These are phyloP conservation scores for Brachionus calyciflorus DNA, from an alignment of 1,140 invertebrate genomes.

Conservation along the genomic window DNA sequence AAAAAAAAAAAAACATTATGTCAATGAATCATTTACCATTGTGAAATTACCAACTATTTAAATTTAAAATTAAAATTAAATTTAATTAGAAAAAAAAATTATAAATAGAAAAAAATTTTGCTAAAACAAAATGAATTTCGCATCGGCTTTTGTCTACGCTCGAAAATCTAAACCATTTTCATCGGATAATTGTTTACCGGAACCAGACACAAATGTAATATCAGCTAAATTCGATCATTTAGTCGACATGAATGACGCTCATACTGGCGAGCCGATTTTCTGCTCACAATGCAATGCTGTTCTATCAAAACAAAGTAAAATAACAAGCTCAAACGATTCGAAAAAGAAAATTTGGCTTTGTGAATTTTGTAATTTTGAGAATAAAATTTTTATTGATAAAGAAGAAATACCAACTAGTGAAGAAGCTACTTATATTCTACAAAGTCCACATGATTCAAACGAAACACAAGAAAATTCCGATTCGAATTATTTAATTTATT, in stretches of 20 bases:
- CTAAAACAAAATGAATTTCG: conserved; percentile 44
- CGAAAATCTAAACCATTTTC: background rate
- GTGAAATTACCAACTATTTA: too few species aligned
- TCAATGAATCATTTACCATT: too few species aligned
- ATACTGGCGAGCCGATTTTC: conserved; percentile 54
- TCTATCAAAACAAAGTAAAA: conserved; percentile 53
- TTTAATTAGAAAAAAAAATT: too few species aligned
- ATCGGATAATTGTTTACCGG: background rate
- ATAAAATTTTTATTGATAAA: conserved; percentile 53
- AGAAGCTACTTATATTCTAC: conserved; percentile 56
- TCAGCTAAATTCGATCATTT: conserved; percentile 54
- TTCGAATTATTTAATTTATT: conserved; percentile 55
- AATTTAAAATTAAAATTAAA: too few species aligned
- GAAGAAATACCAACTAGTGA: conserved; percentile 53
- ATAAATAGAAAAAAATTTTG: too few species aligned
- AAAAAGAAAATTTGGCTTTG: conserved; percentile 54
- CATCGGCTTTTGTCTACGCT: background rate
- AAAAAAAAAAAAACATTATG: too few species aligned
- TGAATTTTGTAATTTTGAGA: conserved; percentile 55
- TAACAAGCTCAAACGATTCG: background rate
- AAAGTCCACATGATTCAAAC: conserved; percentile 51
- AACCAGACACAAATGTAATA: conserved; percentile 56
- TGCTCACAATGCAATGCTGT: conserved; percentile 53
- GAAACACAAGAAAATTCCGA: conserved; percentile 52
- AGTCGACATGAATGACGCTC: conserved; percentile 54